Evolutionary conservation across 2,888 invertebrate species (phyloP).

Genomic region (Lasioglossum villosulum): DNA sequence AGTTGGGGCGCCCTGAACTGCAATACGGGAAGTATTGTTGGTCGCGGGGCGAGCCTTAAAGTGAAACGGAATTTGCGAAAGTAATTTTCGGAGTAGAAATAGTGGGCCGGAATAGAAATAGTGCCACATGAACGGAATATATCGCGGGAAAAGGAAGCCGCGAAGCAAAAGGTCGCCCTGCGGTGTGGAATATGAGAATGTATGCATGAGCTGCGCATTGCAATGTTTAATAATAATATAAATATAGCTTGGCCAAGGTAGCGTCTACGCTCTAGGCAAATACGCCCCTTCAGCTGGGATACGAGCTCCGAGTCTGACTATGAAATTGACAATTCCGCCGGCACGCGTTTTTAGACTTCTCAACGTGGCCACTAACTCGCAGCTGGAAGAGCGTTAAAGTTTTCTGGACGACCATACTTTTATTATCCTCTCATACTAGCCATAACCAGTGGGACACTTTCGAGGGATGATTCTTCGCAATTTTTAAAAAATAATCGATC

Average conservation of each 20-base stretch:
- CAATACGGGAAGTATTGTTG: not conserved
- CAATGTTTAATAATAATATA: slow-evolving; percentile 81
- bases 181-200: slow-evolving; percentile 71
- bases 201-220: slow-evolving; percentile 76
- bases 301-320: slow-evolving; percentile 71
- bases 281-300: slow-evolving; percentile 70
- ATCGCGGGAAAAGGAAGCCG: slow-evolving; percentile 36
- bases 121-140: slow-evolving; percentile 57
- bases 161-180: slow-evolving; percentile 28
- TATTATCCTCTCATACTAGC: not conserved
- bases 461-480: not conserved
- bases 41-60: not conserved
- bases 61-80: slow-evolving; percentile 11
- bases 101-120: slow-evolving; percentile 42
- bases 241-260: slow-evolving; percentile 67
- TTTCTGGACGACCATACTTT: not conserved
- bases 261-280: slow-evolving; percentile 65
- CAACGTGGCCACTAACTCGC: slow-evolving; percentile 33
- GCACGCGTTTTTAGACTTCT: slow-evolving; percentile 33
- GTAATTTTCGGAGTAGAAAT: slow-evolving; percentile 3
- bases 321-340: slow-evolving; percentile 76
- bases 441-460: not conserved
- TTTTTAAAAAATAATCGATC: not conserved
- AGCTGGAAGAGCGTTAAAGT: slow-evolving; percentile 15
- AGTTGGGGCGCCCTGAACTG: not conserved